Conservation (phyloP, 1,140 invertebrate species). For the Xylocopa sonorina region DNA sequence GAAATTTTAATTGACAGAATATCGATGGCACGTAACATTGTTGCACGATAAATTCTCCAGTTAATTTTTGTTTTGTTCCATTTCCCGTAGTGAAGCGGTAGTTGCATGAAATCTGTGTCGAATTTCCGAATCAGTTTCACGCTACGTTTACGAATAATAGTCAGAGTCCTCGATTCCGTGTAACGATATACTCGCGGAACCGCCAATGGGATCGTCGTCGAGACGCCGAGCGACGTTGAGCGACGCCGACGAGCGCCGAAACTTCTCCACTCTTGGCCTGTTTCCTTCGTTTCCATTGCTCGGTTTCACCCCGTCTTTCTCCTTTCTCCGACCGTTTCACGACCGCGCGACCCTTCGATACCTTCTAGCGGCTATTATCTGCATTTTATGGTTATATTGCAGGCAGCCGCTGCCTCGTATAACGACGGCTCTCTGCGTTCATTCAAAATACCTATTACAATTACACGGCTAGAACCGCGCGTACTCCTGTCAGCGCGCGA, state of each 20-base stretch:
- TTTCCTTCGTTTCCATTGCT: not conserved
- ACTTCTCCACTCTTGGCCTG: conserved; percentile 4
- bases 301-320: conserved; percentile 6
- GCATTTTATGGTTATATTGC: conserved; percentile 81
- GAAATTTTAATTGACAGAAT: not conserved
- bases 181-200: not conserved
- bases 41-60: not conserved
- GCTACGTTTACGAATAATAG: too few relatives aligned
- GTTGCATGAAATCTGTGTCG: not conserved
- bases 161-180: too few relatives aligned
- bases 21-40: not conserved
- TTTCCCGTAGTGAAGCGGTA: not conserved
- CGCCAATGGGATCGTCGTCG: not conserved
- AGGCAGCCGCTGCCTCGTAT: conserved; percentile 72
- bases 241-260: not conserved
- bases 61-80: too few relatives aligned
- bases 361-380: conserved; percentile 77
- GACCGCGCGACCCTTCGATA: conserved; percentile 67
- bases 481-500: not conserved
- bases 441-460: conserved; percentile 74
- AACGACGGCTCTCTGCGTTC: conserved; percentile 62
- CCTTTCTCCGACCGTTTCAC: conserved; percentile 36
- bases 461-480: conserved; percentile 60
- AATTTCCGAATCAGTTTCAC: too few relatives aligned
- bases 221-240: too few relatives aligned